Conservation (phyloP, 2,888 invertebrate species). For the Cynaeus angustus region DNA sequence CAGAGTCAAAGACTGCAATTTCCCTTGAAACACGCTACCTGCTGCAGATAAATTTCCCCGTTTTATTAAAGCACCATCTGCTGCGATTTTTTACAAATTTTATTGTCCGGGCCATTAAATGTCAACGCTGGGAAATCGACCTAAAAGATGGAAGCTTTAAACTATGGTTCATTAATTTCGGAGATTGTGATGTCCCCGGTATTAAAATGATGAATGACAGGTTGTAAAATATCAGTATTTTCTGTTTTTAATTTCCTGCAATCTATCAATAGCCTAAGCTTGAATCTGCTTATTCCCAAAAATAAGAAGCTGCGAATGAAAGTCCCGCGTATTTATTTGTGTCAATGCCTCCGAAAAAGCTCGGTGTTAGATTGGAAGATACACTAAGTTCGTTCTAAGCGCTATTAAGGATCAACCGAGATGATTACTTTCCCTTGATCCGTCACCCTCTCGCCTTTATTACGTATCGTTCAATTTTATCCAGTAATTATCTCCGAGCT, state of each 20-base stretch:
- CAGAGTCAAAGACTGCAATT: constrained; percentile 8
- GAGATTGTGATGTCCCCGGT: background rate
- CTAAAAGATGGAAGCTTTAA: constrained; percentile 1
- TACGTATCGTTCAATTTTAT: constrained; percentile 34
- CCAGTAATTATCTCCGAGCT: constrained; percentile 16
- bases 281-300: background rate
- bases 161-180: constrained; percentile 13
- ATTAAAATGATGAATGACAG: constrained; percentile 4
- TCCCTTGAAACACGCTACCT: background rate
- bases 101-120: background rate
- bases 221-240: background rate
- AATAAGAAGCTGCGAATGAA: background rate
- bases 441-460: constrained; percentile 18
- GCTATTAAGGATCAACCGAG: constrained; percentile 33
- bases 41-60: background rate
- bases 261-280: background rate
- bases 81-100: background rate
- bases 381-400: constrained; percentile 22
- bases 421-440: constrained; percentile 31
- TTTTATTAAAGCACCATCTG: background rate
- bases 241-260: constrained; percentile 2
- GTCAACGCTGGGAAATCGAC: constrained; percentile 8
- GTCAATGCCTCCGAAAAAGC: constrained; percentile 1
- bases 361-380: constrained; percentile 36
- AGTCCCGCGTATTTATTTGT: constrained; percentile 21